A percentile compares a stretch with the other conserved stretches of the same genome.
phyloP scores from a whole-genome alignment of 2,888 invertebrate species.

The Drosophila imparisetae region DNA sequence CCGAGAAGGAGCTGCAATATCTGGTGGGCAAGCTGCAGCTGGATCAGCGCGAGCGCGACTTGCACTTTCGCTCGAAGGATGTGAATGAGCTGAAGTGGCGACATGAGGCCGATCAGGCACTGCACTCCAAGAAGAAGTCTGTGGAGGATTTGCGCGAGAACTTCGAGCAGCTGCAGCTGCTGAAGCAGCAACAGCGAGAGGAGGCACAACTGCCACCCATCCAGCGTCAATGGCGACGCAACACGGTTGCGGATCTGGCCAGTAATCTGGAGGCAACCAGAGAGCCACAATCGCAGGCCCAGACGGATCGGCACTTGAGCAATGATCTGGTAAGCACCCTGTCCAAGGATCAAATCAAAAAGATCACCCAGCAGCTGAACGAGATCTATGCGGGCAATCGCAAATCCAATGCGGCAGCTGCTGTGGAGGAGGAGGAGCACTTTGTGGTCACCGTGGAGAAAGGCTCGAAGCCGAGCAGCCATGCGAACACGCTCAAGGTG shows the following conservation, averaged over 20 bases:
- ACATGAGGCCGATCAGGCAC: slow-evolving; percentile 89
- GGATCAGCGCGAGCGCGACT: slow-evolving; percentile 93
- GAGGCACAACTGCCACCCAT: slow-evolving; percentile 41
- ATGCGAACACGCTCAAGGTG: slow-evolving; percentile 85
- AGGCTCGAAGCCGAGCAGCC: slow-evolving; percentile 78
- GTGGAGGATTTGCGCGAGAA: slow-evolving; percentile 93
- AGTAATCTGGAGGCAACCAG: slow-evolving; percentile 89
- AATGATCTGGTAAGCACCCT: slow-evolving; percentile 93
- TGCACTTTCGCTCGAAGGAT: slow-evolving; percentile 92
- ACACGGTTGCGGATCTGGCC: slow-evolving; percentile 92
- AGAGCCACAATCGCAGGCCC: slow-evolving; percentile 69
- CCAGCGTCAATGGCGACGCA: slow-evolving; percentile 90
- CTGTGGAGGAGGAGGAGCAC: slow-evolving; percentile 82
- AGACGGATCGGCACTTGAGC: slow-evolving; percentile 88
- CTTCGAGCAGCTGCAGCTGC: slow-evolving; percentile 88
- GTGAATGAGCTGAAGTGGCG: slow-evolving; percentile 91
- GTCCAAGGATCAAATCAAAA: slow-evolving; percentile 92
- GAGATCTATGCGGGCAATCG: slow-evolving; percentile 89
- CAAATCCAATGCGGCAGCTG: slow-evolving; percentile 61
- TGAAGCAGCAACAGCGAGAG: slow-evolving; percentile 87
- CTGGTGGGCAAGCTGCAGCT: slow-evolving; percentile 91
- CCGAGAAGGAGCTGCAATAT: slow-evolving; percentile 92
- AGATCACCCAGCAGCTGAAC: slow-evolving; percentile 91
- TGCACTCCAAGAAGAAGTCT: slow-evolving; percentile 93
- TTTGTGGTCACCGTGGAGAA: slow-evolving; percentile 87